phyloP scores from a whole-genome alignment of 1,140 invertebrate genomes.

The Oreohelix idahoensis region DNA sequence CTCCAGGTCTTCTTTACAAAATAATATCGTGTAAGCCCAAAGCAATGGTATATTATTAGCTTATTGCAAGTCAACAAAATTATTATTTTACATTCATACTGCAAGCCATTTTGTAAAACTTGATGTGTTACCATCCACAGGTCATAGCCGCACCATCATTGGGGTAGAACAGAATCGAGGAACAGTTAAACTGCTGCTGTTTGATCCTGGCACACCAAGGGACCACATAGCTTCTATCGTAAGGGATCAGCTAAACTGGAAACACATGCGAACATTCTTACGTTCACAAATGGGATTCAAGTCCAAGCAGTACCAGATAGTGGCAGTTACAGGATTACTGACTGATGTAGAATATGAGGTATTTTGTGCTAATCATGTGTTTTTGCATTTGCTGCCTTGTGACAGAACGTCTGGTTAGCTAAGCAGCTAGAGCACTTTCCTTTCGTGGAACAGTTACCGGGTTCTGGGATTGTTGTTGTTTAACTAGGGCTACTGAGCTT shows the following conservation, averaged over 20 bases:
- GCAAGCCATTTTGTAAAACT: too few relatives aligned
- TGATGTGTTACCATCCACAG: constrained; percentile 75
- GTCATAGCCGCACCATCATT: constrained; percentile 91
- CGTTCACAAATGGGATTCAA: constrained; percentile 83
- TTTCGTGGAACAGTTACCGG: too few relatives aligned
- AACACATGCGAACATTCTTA: constrained; percentile 82
- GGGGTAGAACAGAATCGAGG: constrained; percentile 86
- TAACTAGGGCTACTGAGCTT: too few relatives aligned
- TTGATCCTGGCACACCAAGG: constrained; percentile 89
- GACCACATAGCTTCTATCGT: constrained; percentile 82
- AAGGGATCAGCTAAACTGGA: constrained; percentile 74
- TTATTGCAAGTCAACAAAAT: too few relatives aligned
- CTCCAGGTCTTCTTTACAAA: too few relatives aligned
- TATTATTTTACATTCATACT: too few relatives aligned
- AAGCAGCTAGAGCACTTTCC: too few relatives aligned
- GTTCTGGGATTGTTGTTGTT: too few relatives aligned
- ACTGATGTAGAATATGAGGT: constrained; percentile 79
- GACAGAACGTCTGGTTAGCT: too few relatives aligned
- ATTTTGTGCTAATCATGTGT: background rate
- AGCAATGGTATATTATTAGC: too few relatives aligned
- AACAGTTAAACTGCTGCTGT: constrained; percentile 82
- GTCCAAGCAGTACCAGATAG: constrained; percentile 89
- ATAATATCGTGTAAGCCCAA: too few relatives aligned
- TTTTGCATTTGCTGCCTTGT: too few relatives aligned
- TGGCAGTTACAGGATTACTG: constrained; percentile 84